A percentile compares a stretch with the other conserved stretches of the same genome.
These are phyloP conservation scores for Ormyrus thymus DNA, from an alignment of 2,888 invertebrate genomes.

Conservation along the genomic window DNA sequence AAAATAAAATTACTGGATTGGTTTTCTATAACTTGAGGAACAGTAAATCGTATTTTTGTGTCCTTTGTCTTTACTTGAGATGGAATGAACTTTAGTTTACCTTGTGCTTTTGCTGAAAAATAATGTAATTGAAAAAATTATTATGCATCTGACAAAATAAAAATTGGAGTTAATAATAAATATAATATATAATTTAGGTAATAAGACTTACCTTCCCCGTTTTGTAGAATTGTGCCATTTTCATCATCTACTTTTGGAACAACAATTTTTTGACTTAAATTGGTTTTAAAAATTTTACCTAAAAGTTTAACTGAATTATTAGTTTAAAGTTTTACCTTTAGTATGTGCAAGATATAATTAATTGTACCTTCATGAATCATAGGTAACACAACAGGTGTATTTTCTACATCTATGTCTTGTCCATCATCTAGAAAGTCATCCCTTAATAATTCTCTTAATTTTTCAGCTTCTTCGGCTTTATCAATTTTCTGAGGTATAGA, in stretches of 20 bases:
- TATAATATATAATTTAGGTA: constrained; percentile 2
- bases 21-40: constrained; percentile 67
- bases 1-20: constrained; percentile 67
- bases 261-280: constrained; percentile 4
- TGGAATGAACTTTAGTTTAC: constrained; percentile 53
- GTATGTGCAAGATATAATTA: background rate
- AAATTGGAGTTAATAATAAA: background rate
- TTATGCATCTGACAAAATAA: constrained; percentile 22
- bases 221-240: constrained; percentile 66
- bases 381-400: constrained; percentile 68
- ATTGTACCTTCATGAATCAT: constrained; percentile 64
- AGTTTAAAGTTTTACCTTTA: constrained; percentile 28
- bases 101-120: constrained; percentile 52
- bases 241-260: constrained; percentile 56
- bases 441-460: constrained; percentile 68
- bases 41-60: constrained; percentile 54
- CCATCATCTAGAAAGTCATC: constrained; percentile 73
- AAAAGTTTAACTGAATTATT: constrained; percentile 29
- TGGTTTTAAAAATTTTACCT: constrained; percentile 52
- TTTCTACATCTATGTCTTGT: constrained; percentile 61
- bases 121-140: constrained; percentile 2
- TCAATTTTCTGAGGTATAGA: constrained; percentile 66
- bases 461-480: constrained; percentile 70
- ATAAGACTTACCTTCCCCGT: constrained; percentile 64
- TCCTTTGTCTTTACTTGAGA: constrained; percentile 54